These are phyloP conservation scores for Lagocephalus sceleratus DNA, from an alignment of 2,797 vertebrate species.

Conservation along the genomic window DNA sequence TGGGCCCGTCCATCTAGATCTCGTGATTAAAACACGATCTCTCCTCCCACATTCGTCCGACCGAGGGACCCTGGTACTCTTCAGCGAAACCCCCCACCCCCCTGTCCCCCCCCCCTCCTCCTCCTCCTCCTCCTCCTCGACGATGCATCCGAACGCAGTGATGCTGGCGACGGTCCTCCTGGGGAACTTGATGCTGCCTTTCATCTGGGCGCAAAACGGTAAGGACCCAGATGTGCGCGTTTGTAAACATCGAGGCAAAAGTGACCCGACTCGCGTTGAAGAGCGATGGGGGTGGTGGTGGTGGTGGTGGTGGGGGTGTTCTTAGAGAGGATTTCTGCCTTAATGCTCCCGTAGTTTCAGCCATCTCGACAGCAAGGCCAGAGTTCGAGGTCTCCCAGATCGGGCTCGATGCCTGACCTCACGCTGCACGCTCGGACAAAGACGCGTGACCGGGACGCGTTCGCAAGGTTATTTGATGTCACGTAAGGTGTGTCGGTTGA, in stretches of 20 bases:
- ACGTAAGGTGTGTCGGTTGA: constrained; percentile 1
- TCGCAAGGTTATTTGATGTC: constrained; percentile 25
- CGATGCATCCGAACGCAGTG: constrained; percentile 69
- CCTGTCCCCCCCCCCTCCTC: not conserved
- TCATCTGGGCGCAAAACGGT: constrained; percentile 78
- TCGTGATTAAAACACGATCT: constrained; percentile 64
- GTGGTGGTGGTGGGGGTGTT: too few relatives aligned
- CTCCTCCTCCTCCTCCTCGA: constrained; percentile 5
- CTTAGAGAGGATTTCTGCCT: constrained; percentile 33
- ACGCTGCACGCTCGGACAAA: not conserved
- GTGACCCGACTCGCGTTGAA: constrained; percentile 49
- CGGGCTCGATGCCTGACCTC: constrained; percentile 8
- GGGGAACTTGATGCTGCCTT: constrained; percentile 72
- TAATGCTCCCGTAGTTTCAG: constrained; percentile 32
- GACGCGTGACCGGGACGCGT: constrained; percentile 4
- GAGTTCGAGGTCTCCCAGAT: constrained; percentile 12
- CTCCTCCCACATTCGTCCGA: constrained; percentile 67
- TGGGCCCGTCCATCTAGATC: constrained; percentile 64
- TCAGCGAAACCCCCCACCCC: constrained; percentile 40
- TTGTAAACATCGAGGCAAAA: constrained; percentile 29
- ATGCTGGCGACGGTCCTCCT: constrained; percentile 72
- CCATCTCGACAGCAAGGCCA: constrained; percentile 40
- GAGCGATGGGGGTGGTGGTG: too few relatives aligned
- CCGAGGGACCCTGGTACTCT: constrained; percentile 51
- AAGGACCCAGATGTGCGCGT: constrained; percentile 59